Percentiles rank a stretch among this genome's conserved stretches.
Evolutionary conservation across 1,140 invertebrate genomes (phyloP).

Genomic region (Cydia strobilella): DNA sequence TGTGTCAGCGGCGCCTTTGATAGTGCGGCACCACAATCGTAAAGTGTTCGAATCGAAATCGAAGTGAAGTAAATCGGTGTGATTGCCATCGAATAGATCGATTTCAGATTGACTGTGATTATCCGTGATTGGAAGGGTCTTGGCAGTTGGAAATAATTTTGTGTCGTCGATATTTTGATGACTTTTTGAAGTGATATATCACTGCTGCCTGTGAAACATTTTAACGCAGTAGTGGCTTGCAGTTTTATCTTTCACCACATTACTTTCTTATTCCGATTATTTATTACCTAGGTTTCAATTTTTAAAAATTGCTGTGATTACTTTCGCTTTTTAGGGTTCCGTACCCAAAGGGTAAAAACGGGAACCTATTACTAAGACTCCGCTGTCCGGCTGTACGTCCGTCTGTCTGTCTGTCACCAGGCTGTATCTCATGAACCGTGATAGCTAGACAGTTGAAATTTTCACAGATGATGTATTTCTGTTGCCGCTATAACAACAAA

Average conservation of each 20-base stretch:
- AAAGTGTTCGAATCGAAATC: conserved; percentile 55
- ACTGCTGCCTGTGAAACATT: not conserved
- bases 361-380: no score
- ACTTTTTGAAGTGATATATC: not conserved
- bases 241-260: not conserved
- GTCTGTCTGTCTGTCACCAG: no score
- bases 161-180: conserved; percentile 17
- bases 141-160: conserved; percentile 18
- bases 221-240: not conserved
- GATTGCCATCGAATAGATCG: conserved; percentile 55
- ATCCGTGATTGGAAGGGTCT: conserved; percentile 33
- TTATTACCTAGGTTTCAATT: no score
- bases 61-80: conserved; percentile 57
- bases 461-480: no score
- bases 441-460: no score
- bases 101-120: conserved; percentile 62
- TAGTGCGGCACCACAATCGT: conserved; percentile 55
- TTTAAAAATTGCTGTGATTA: no score
- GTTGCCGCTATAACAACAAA: no score
- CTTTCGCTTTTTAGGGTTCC: no score
- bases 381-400: no score
- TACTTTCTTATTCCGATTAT: no score
- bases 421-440: no score
- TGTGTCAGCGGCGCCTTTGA: conserved; percentile 52
- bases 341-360: no score